A percentile compares a stretch with the other conserved stretches of the same genome.
phyloP scores from a whole-genome alignment of 2,888 invertebrate genomes.

The Phrixothrix hirtus region DNA sequence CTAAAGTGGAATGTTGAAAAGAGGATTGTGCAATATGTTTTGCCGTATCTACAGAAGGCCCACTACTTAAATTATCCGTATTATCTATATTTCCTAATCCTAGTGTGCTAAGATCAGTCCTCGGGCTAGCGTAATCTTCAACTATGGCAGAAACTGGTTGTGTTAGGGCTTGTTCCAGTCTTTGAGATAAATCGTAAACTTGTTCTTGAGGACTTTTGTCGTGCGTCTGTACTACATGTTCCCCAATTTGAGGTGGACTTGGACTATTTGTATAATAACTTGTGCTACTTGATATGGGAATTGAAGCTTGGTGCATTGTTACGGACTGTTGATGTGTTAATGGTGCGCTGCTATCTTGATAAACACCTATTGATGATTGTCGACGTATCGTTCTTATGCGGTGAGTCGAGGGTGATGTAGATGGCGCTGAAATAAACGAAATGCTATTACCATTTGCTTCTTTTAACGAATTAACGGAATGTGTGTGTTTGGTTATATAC shows the following conservation, averaged over 20 bases:
- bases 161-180: slow-evolving; percentile 28
- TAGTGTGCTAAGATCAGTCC: slow-evolving; percentile 22
- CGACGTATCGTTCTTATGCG: slow-evolving; percentile 64
- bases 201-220: slow-evolving; percentile 41
- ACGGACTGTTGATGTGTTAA: slow-evolving; percentile 31
- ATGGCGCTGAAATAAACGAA: slow-evolving; percentile 60
- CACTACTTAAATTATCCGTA: slow-evolving; percentile 19
- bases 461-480: too few relatives aligned
- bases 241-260: slow-evolving; percentile 60
- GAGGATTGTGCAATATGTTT: slow-evolving; percentile 31
- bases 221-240: slow-evolving; percentile 27
- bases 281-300: slow-evolving; percentile 54
- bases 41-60: slow-evolving; percentile 21
- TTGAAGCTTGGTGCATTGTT: slow-evolving; percentile 37
- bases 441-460: too few relatives aligned
- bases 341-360: slow-evolving; percentile 58
- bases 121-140: slow-evolving; percentile 16
- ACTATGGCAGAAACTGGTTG: slow-evolving; percentile 14
- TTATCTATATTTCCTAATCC: slow-evolving; percentile 27
- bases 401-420: slow-evolving; percentile 64
- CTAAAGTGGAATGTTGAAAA: slow-evolving; percentile 49
- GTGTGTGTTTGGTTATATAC: not conserved
- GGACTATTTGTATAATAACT: slow-evolving; percentile 68
- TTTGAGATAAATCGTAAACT: slow-evolving; percentile 28
- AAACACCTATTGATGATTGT: slow-evolving; percentile 65